These are phyloP conservation scores for Deroptyus accipitrinus DNA, from an alignment of 2,113 vertebrate species.

Conservation along the genomic window DNA sequence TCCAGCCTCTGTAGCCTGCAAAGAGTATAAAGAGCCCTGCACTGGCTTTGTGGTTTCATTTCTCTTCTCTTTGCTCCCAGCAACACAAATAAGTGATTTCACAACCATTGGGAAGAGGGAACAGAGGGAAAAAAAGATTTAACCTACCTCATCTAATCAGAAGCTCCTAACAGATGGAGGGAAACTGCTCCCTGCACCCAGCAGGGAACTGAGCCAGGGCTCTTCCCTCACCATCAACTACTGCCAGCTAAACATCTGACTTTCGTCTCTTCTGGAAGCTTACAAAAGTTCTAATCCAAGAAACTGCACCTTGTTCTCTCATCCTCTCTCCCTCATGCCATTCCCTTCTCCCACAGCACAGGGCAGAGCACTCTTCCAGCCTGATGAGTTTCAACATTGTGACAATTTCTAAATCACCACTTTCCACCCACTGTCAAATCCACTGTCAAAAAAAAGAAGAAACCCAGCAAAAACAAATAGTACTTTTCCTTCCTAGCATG, in stretches of 20 bases:
- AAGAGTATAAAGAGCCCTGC: background rate
- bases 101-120: background rate
- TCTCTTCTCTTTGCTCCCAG: slow-evolving; percentile 26
- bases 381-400: background rate
- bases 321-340: background rate
- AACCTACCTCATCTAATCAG: slow-evolving; percentile 57
- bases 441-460: background rate
- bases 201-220: slow-evolving; percentile 38
- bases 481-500: background rate
- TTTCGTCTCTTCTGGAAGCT: slow-evolving; percentile 41
- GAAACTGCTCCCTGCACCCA: slow-evolving; percentile 21
- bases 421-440: background rate
- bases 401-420: background rate
- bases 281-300: background rate
- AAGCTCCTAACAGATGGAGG: slow-evolving; percentile 55
- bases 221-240: slow-evolving; percentile 23
- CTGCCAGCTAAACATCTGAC: slow-evolving; percentile 56
- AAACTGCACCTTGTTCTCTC: background rate
- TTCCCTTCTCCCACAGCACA: background rate
- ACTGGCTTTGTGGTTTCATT: slow-evolving; percentile 19
- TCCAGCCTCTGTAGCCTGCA: background rate
- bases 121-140: slow-evolving; percentile 31
- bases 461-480: background rate
- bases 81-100: slow-evolving; percentile 55
- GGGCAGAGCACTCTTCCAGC: background rate